Base-by-base conservation (phyloP, 2,888 invertebrate species). In the Drosophila maculinotata region DNA sequence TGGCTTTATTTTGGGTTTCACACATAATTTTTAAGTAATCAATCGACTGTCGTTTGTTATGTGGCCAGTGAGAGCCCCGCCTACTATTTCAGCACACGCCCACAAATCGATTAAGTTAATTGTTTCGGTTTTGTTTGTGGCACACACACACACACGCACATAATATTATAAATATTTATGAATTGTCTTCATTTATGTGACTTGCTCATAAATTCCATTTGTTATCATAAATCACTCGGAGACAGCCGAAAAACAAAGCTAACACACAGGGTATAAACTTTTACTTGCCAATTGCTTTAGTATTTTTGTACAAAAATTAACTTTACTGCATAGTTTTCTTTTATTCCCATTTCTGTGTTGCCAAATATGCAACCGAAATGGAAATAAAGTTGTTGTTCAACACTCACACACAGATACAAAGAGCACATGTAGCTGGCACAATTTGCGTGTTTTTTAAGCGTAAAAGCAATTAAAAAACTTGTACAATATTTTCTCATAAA, bases 21-120 rank as follows among this genome's bases (percentile, higher is more conserved):
- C 84, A 84, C 88, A 88, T 88, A 84, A 80, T 84, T 88, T 75
- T 84, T 65, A 70, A 66, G 80, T 59, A 75, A 81, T 79, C 77
- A 78, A 77, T 77, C 62, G 74, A 51, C 31, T 57, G 60, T 62
- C 69, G 65, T 76, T 56, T 60, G 60, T 35, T 57, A 17, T 45
- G 30, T 58, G 33, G 26, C 26, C 8, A 23, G n/a, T n/a, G n/a
- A n/a, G n/a, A n/a, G 30, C 39, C 4, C 12, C 33, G 57, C 58
- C 58, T 23, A 15, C 2, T 12, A 9, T 33, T 35, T 30, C 12
- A 25, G 20, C 26, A 49, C 5, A 28, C 62, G 42, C 64, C 77
- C 66, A 54, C 62, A 64, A 81, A 78, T 86, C 86, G 82, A 82
- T 87, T 82, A 69, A 69, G 59, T 76, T 78, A 76, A 76, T 76